These are phyloP conservation scores for Hipposideros larvatus DNA, from an alignment of 2,797 vertebrate genomes.

Conservation along the genomic window DNA sequence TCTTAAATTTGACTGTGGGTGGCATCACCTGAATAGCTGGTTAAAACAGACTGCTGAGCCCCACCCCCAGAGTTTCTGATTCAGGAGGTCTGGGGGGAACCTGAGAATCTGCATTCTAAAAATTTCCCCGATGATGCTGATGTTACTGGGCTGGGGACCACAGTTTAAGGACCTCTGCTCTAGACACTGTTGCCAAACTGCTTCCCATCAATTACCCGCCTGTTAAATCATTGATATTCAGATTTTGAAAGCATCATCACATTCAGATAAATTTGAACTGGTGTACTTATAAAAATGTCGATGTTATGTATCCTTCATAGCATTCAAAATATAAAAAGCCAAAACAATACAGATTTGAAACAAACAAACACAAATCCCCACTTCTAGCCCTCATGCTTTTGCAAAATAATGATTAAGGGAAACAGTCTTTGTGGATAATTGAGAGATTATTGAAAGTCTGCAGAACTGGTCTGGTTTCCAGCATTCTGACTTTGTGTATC, in stretches of 20 bases:
- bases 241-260: not conserved
- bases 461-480: not conserved
- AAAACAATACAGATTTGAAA: not conserved
- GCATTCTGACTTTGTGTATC: not conserved
- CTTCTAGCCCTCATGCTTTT: not conserved
- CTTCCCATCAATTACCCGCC: not conserved
- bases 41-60: not conserved
- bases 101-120: not conserved
- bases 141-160: not conserved
- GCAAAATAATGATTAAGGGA: not conserved
- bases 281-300: not conserved
- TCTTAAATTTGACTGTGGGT: not conserved
- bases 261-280: slow-evolving; percentile 8
- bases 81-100: not conserved
- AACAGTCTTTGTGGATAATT: not conserved
- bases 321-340: not conserved
- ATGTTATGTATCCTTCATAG: not conserved
- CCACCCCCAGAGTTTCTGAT: not conserved
- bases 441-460: not conserved
- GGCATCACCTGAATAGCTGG: not conserved
- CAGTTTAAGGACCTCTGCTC: not conserved
- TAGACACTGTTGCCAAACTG: not conserved
- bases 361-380: not conserved
- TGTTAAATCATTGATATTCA: not conserved
- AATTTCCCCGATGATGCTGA: not conserved